These are phyloP conservation scores for Chymomyza amoena DNA, from an alignment of 2,888 invertebrate genomes.

Conservation along the genomic window DNA sequence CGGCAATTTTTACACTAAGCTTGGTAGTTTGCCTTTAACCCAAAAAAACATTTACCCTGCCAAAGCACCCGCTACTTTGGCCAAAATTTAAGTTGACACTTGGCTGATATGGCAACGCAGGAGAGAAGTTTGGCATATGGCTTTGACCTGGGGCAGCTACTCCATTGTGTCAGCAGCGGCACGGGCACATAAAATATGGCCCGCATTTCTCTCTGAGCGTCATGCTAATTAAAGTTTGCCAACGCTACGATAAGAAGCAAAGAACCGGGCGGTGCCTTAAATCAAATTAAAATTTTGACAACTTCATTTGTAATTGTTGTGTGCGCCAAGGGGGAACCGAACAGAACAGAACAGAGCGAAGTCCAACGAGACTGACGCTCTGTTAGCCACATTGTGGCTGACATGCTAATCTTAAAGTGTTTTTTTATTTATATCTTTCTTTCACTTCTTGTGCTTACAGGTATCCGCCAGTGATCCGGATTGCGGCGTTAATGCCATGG, in stretches of 20 bases:
- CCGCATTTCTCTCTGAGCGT: constrained; percentile 1
- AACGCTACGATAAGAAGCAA: constrained; percentile 4
- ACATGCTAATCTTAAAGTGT: background rate
- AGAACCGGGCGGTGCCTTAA: constrained; percentile 38
- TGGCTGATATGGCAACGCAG: constrained; percentile 35
- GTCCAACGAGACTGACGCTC: background rate
- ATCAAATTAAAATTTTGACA: constrained; percentile 76
- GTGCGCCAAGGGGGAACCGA: background rate
- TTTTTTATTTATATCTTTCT: background rate
- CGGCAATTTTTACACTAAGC: background rate
- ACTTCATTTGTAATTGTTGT: constrained; percentile 71
- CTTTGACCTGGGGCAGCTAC: background rate
- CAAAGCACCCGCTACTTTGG: constrained; percentile 31
- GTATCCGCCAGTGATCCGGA: constrained; percentile 97
- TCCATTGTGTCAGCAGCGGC: constrained; percentile 7
- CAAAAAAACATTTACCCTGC: background rate
- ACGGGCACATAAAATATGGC: constrained; percentile 60
- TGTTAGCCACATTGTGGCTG: background rate
- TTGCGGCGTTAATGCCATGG: constrained; percentile 96
- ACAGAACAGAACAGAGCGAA: background rate
- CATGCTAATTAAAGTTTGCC: background rate
- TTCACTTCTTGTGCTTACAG: constrained; percentile 80
- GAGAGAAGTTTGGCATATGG: background rate
- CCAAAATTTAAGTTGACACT: constrained; percentile 51
- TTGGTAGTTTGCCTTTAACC: background rate